Evolutionary conservation across 2,797 vertebrate genomes (phyloP).

Genomic region (Netta rufina): DNA sequence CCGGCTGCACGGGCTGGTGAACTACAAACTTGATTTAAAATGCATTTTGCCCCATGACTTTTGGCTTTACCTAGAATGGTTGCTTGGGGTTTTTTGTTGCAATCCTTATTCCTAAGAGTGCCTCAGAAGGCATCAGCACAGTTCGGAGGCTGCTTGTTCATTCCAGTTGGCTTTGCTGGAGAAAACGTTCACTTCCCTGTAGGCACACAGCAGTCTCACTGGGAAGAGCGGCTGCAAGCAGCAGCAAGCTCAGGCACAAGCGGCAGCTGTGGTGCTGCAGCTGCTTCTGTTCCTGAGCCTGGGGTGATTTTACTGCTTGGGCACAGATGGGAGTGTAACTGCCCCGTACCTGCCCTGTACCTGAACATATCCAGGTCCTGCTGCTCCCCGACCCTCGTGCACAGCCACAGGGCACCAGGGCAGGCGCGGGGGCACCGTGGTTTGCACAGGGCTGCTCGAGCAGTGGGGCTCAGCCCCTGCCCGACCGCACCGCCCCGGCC

Average conservation of each 20-base stretch:
- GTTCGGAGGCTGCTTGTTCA: background rate
- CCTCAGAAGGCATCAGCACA: background rate
- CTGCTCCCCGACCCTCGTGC: background rate
- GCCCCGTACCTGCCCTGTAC: background rate
- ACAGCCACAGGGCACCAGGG: background rate
- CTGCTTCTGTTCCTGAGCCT: background rate
- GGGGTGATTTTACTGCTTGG: background rate
- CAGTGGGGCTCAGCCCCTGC: no score
- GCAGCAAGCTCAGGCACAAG: background rate
- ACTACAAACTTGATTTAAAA: background rate
- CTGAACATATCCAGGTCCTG: background rate
- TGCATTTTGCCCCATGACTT: background rate
- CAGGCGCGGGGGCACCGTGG: no score
- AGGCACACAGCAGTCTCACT: rapidly evolving
- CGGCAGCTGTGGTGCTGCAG: background rate
- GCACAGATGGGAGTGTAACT: background rate
- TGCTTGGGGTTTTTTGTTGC: background rate
- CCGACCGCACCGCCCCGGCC: no score
- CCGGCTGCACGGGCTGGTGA: background rate
- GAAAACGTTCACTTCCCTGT: rapidly evolving
- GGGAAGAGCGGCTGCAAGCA: background rate
- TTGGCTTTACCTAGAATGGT: background rate
- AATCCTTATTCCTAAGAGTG: background rate
- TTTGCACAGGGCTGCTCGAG: no score
- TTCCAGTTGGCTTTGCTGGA: background rate